These are phyloP conservation scores for Gyps fulvus DNA, from an alignment of 2,113 vertebrate species.

Conservation along the genomic window DNA sequence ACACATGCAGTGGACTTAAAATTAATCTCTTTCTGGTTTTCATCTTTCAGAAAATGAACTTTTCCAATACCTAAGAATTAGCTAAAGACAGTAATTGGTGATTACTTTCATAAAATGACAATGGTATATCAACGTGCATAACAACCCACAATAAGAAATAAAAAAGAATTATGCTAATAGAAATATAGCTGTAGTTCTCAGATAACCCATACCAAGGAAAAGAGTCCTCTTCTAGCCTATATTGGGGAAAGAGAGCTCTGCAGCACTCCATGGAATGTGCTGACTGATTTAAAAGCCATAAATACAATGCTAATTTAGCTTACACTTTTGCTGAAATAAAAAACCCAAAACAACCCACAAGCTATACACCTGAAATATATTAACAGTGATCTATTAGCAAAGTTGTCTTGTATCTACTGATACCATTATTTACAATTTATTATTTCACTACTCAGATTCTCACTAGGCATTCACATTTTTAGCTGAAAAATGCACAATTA, in stretches of 20 bases:
- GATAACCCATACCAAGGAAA: not conserved
- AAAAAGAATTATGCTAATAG: not conserved
- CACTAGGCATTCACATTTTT: not conserved
- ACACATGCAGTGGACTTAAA: not conserved
- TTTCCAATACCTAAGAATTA: not conserved
- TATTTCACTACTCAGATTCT: not conserved
- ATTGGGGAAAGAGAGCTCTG: not conserved
- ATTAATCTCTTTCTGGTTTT: not conserved
- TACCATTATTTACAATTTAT: not conserved
- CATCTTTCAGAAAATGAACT: not conserved
- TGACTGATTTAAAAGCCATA: not conserved
- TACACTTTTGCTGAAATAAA: not conserved
- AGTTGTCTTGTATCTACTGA: not conserved
- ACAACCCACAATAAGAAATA: not conserved
- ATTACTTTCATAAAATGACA: not conserved
- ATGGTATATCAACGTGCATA: not conserved
- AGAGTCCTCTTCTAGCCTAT: not conserved
- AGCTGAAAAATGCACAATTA: not conserved
- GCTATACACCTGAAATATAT: not conserved
- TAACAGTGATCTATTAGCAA: not conserved
- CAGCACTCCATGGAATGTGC: not conserved
- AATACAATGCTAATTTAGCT: not conserved
- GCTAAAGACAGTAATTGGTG: not conserved
- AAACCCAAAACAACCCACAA: not conserved
- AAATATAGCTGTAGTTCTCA: not conserved